A percentile compares a stretch with the other conserved stretches of the same genome.
Conservation (phyloP, 2,113 vertebrate species). For the Columba janthina region DNA sequence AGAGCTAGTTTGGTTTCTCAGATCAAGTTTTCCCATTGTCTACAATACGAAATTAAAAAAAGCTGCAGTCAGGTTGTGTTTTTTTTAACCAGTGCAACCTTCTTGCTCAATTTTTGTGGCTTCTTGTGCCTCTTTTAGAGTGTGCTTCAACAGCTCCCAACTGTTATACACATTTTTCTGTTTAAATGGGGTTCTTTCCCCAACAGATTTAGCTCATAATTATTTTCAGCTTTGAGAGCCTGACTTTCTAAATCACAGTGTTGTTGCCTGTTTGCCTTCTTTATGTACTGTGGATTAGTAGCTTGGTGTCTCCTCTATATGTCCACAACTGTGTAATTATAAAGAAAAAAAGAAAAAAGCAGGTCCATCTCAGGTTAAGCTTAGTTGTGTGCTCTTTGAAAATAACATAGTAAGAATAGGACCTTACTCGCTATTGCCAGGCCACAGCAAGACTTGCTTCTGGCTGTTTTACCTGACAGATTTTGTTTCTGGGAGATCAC, state of each 20-base stretch:
- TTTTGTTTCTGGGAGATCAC: not conserved
- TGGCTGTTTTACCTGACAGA: not conserved
- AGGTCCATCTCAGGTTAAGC: not conserved
- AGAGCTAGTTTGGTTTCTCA: not conserved
- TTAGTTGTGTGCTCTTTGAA: not conserved
- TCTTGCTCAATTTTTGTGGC: constrained; percentile 13
- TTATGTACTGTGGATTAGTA: not conserved
- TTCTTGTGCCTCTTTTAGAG: constrained; percentile 14
- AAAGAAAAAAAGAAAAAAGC: too few species aligned
- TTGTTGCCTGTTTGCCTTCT: not conserved
- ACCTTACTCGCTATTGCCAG: not conserved
- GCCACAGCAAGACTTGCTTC: not conserved
- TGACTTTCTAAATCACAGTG: not conserved
- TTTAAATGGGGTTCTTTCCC: not conserved
- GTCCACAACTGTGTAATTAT: not conserved
- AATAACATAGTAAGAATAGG: not conserved
- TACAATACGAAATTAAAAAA: not conserved
- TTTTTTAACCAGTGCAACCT: not conserved
- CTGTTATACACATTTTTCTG: not conserved
- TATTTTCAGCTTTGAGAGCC: constrained; percentile 18
- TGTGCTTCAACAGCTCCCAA: constrained; percentile 17
- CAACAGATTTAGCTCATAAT: constrained; percentile 1
- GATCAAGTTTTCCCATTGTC: not conserved
- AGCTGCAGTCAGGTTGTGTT: not conserved
- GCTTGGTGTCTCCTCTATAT: not conserved